These are phyloP conservation scores for Alentia gelatinosa DNA, from an alignment of 2,888 invertebrate species.

Conservation along the genomic window DNA sequence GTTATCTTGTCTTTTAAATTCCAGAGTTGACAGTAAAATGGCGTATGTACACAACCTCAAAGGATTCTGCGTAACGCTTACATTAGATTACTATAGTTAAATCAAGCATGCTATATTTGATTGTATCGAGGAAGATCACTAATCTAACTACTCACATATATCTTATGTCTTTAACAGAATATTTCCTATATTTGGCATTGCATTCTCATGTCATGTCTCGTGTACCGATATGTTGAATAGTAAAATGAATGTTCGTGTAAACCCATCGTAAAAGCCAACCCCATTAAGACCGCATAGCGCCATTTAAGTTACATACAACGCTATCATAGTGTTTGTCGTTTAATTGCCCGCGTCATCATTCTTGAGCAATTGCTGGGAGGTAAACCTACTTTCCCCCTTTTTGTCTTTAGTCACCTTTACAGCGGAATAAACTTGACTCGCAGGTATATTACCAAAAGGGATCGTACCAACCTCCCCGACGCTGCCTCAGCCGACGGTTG, in stretches of 20 bases:
- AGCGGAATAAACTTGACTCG: slow-evolving; percentile 39
- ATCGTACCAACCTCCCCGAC: not conserved
- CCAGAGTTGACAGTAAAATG: slow-evolving; percentile 48
- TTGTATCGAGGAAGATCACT: slow-evolving; percentile 1
- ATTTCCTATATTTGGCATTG: not conserved
- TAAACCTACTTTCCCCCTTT: slow-evolving; percentile 37
- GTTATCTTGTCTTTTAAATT: slow-evolving; percentile 41
- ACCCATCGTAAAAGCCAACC: slow-evolving; percentile 26
- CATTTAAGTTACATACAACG: not conserved
- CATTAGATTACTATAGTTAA: not conserved
- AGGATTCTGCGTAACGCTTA: slow-evolving; percentile 21
- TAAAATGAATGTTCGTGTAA: slow-evolving; percentile 19
- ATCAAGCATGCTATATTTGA: slow-evolving; percentile 21
- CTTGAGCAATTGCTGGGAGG: not conserved
- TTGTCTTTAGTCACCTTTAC: slow-evolving; percentile 50
- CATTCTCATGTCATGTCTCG: slow-evolving; percentile 23
- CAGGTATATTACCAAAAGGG: slow-evolving; percentile 41
- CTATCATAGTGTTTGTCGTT: not conserved
- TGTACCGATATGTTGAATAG: not conserved
- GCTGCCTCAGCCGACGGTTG: not conserved
- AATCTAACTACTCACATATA: not conserved
- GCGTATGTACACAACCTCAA: slow-evolving; percentile 32
- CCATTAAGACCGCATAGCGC: not conserved
- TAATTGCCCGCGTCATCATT: not conserved
- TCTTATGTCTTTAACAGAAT: not conserved